Evolutionary conservation across 2,888 invertebrate genomes (phyloP).

Genomic region (Cheilosia pagana): DNA sequence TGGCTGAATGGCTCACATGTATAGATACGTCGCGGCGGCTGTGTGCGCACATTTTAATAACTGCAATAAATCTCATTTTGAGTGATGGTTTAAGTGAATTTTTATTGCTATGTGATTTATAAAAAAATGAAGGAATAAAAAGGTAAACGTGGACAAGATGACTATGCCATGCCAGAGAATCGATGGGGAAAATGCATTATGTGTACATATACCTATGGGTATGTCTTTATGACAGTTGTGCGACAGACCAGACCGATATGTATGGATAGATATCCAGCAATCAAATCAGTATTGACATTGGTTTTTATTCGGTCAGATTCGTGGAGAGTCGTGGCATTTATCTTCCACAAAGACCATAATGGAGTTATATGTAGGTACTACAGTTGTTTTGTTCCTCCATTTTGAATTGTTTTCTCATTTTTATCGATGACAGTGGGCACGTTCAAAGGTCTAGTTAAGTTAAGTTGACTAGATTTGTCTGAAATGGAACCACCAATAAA

Average conservation of each 20-base stretch:
- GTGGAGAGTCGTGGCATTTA: not conserved
- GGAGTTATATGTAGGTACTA: not conserved
- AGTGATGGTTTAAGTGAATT: slow-evolving; percentile 79
- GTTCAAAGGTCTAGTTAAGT: too few relatives aligned
- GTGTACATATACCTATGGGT: not conserved
- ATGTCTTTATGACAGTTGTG: slow-evolving; percentile 55
- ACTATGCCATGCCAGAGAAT: slow-evolving; percentile 44
- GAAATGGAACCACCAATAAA: too few relatives aligned
- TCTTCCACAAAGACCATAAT: not conserved
- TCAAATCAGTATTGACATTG: slow-evolving; percentile 60
- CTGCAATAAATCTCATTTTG: slow-evolving; percentile 81
- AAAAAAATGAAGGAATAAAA: slow-evolving; percentile 71
- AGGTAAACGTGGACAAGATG: slow-evolving; percentile 60
- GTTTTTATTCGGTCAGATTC: slow-evolving; percentile 43
- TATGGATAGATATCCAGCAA: slow-evolving; percentile 41
- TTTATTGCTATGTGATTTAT: slow-evolving; percentile 78
- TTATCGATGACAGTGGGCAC: too few relatives aligned
- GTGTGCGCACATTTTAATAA: slow-evolving; percentile 77
- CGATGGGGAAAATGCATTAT: slow-evolving; percentile 59
- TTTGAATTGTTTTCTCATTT: not conserved
- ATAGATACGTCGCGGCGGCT: slow-evolving; percentile 37
- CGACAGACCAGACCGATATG: slow-evolving; percentile 35
- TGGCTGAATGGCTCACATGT: slow-evolving; percentile 51
- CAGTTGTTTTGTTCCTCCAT: not conserved
- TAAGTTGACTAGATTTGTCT: too few relatives aligned